Conservation (phyloP, 2,797 vertebrate genomes). For the Pipistrellus pipistrellus region DNA sequence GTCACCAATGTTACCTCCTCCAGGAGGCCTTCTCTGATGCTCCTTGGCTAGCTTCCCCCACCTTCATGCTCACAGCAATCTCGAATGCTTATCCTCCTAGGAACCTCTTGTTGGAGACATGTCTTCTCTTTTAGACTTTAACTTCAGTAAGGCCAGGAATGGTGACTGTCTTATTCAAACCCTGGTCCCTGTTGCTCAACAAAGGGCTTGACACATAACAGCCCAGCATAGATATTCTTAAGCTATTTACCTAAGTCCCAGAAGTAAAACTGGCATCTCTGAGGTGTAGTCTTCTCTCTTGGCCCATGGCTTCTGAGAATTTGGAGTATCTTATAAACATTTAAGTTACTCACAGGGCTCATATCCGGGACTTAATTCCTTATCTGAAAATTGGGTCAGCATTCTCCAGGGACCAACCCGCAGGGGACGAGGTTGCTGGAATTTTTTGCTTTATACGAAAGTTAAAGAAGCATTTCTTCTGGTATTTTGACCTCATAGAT, state of each 20-base stretch:
- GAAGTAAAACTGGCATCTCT: slow-evolving; percentile 23
- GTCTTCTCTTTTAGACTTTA: neutral
- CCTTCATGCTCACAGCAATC: neutral
- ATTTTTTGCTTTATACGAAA: slow-evolving; percentile 61
- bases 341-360: neutral
- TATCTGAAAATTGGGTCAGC: slow-evolving; percentile 46
- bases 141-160: neutral
- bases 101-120: neutral
- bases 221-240: neutral
- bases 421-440: slow-evolving; percentile 56
- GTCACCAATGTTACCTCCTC: neutral
- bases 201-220: neutral
- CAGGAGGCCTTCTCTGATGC: neutral
- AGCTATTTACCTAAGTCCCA: neutral
- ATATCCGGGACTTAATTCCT: slow-evolving; percentile 52
- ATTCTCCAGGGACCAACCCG: slow-evolving; percentile 36
- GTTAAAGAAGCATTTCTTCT: slow-evolving; percentile 64
- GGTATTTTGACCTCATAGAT: slow-evolving; percentile 61
- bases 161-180: neutral
- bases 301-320: neutral
- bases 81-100: neutral
- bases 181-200: neutral
- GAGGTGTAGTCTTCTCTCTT: neutral
- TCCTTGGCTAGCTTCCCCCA: neutral
- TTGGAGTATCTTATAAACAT: neutral